A percentile compares a stretch with the other conserved stretches of the same genome.
These are phyloP conservation scores for Rapana venosa DNA, from an alignment of 2,888 invertebrate genomes.

Conservation along the genomic window DNA sequence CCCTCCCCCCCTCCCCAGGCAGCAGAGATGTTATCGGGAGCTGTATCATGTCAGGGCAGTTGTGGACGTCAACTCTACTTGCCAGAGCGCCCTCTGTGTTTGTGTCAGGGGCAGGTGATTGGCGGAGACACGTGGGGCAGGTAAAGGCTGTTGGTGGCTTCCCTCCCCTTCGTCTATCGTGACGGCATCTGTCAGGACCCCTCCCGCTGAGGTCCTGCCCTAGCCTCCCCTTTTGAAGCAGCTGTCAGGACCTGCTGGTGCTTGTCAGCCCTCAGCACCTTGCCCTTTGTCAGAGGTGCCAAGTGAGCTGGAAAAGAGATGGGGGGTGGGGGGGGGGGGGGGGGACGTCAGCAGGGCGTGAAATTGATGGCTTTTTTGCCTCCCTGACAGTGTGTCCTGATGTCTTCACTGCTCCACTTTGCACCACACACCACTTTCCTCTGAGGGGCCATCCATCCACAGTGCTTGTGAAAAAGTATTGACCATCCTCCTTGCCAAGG, in stretches of 20 bases:
- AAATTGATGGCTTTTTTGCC: neutral
- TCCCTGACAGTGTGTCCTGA: no score
- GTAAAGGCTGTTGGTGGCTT: neutral
- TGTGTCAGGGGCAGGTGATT: neutral
- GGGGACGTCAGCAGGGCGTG: neutral
- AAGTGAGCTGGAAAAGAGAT: neutral
- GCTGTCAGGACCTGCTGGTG: neutral
- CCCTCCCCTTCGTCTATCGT: neutral
- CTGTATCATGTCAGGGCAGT: conserved; percentile 30
- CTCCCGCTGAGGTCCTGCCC: neutral
- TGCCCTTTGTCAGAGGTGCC: neutral
- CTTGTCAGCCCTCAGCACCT: neutral
- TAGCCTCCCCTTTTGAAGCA: neutral
- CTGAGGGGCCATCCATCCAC: no score
- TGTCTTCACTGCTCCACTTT: no score
- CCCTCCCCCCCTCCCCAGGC: no score
- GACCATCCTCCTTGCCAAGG: no score
- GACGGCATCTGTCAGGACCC: conserved; percentile 19
- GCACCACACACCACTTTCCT: no score
- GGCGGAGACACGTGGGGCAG: conserved; percentile 27
- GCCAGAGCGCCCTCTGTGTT: neutral
- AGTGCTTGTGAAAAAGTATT: no score
- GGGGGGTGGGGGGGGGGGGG: neutral
- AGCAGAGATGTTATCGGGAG: neutral
- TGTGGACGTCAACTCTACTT: conserved; percentile 29